A percentile compares a stretch with the other conserved stretches of the same genome.
phyloP scores from a whole-genome alignment of 2,113 vertebrate genomes.

The Thinocorus orbignyianus region DNA sequence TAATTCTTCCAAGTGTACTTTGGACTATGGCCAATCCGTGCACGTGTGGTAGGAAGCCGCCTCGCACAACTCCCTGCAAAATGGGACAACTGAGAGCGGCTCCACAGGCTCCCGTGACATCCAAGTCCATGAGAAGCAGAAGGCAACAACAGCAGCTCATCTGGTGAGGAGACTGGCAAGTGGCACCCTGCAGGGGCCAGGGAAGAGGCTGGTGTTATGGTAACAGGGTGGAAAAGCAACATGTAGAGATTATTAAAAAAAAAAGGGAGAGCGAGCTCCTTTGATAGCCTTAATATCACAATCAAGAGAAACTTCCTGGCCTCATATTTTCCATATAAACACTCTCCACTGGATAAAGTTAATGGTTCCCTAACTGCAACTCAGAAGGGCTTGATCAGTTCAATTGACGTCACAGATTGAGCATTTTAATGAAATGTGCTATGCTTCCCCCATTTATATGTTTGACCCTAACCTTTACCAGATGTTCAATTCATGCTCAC shows the following conservation, averaged over 20 bases:
- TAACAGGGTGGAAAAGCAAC: background rate
- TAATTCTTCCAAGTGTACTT: conserved; percentile 39
- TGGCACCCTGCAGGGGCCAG: background rate
- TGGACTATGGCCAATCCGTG: background rate
- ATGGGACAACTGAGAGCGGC: background rate
- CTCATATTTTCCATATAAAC: conserved; percentile 83
- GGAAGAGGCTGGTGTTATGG: background rate
- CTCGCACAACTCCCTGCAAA: background rate
- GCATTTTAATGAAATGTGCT: conserved; percentile 70
- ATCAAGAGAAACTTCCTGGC: conserved; percentile 78
- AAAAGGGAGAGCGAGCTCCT: conserved; percentile 10
- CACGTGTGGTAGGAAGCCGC: conserved; percentile 22
- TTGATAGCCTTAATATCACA: conserved; percentile 72
- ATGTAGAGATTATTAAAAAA: background rate
- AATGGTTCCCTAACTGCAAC: conserved; percentile 69
- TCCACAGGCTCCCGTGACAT: background rate
- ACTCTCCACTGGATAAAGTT: conserved; percentile 66
- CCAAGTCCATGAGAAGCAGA: background rate
- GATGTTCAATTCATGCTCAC: conserved; percentile 71
- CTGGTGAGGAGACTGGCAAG: background rate
- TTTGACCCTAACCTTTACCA: conserved; percentile 82
- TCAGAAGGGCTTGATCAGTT: conserved; percentile 67
- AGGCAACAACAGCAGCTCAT: background rate
- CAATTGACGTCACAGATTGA: conserved; percentile 78
- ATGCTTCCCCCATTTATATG: conserved; percentile 71